phyloP scores from a whole-genome alignment of 2,113 vertebrate genomes.

The Pao palembangensis region DNA sequence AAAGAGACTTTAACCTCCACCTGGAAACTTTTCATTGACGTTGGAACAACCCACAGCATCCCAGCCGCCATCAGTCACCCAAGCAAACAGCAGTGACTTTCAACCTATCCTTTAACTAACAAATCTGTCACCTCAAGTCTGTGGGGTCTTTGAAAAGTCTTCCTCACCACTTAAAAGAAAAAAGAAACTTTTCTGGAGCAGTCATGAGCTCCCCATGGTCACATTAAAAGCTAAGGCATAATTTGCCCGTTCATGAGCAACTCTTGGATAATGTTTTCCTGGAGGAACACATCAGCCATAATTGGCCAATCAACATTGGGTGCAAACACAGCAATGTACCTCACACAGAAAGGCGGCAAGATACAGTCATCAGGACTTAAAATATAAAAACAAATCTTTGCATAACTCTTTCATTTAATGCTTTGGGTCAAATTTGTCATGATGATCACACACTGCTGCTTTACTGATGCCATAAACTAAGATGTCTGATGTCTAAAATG shows the following conservation, averaged over 20 bases:
- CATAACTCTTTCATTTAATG: no score
- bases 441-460: no score
- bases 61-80: conserved; percentile 43
- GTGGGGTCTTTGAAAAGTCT: conserved; percentile 51
- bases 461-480: no score
- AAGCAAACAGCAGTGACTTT: conserved; percentile 61
- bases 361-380: conserved; percentile 26
- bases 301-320: conserved; percentile 69
- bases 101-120: conserved; percentile 61
- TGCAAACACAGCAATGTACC: conserved; percentile 61
- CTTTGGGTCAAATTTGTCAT: no score
- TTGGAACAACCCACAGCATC: conserved; percentile 40
- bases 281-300: conserved; percentile 70
- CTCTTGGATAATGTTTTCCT: conserved; percentile 57
- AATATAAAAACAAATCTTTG: conserved; percentile 16
- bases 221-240: conserved; percentile 64
- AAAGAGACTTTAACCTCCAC: conserved; percentile 42
- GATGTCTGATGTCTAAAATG: no score
- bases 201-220: conserved; percentile 52
- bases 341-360: conserved; percentile 54
- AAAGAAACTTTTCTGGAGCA: conserved; percentile 54
- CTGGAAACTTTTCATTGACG: conserved; percentile 63
- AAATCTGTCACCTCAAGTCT: conserved; percentile 52
- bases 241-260: conserved; percentile 63
- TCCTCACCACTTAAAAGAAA: no score